Base-by-base conservation (phyloP, 2,113 vertebrate species). In the Epinephelus lanceolatus region DNA sequence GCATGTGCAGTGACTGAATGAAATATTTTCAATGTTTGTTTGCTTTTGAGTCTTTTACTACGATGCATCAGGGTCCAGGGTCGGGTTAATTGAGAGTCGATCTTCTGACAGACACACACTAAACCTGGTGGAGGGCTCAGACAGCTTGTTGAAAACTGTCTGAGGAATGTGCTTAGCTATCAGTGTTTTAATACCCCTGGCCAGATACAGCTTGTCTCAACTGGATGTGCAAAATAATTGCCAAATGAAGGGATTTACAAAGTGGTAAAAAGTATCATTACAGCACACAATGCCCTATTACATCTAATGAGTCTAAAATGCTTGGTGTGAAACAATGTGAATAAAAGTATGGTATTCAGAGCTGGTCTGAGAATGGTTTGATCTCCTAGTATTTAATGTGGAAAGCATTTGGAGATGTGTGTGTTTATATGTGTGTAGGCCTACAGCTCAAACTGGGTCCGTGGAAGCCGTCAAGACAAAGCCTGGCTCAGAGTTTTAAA, bases 101-200 rank as follows among this genome's bases (percentile, higher is more conserved):
- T 45, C 56, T 19, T 42, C 21, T 21, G 56, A 68, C 30, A 70
- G 61, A 72, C 51, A 65, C 59, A 70, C 17, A 61, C 33, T 52
- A 45, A 45, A 9, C 42, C 11, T 45, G 10, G 42, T 45, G 42
- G 42, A 12, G 70, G 68, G 71, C 70, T 78, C 8, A 79, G 62
- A 63, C 60, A 51, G 45, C 68, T 61, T 85, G 75, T 84, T 84
- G 75, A 85, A 72, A 85, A 80, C 70, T 45, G 25, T 80, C 73
- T 85, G 69, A 90, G 63, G 88, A 90, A 93, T 90, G 87, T 88
- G 72, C 74, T 83, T 51, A 25, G 56, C 68, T 71, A 45, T 80
- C 66, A 74, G 40, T 72, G 33, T 47, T 81, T 10, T n/a, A 18
- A 21, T 2, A 65, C 15, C 30, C 37, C 53, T 27, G 23, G 47